Conservation (phyloP, 2,888 invertebrate genomes). For the Actias luna region DNA sequence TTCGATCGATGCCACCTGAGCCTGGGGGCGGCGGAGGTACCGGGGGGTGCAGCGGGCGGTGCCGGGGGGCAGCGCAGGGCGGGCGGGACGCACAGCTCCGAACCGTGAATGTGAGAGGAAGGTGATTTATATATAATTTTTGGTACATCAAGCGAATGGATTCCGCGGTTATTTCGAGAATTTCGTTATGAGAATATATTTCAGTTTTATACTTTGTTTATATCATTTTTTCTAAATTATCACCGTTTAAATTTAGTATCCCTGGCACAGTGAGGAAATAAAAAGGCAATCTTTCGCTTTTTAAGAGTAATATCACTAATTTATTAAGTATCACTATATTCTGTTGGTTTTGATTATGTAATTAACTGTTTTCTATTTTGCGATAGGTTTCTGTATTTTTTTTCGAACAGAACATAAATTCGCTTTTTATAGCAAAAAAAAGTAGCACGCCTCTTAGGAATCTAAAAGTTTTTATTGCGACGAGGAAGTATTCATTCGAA, state of each 20-base stretch:
- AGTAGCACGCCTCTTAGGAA: too few relatives aligned
- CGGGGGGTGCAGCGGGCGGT: conserved; percentile 17
- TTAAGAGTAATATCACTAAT: background rate
- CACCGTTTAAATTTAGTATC: background rate
- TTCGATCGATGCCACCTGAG: conserved; percentile 41
- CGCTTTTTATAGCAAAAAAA: too few relatives aligned
- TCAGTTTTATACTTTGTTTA: background rate
- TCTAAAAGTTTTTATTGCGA: too few relatives aligned
- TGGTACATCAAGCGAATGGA: conserved; percentile 31
- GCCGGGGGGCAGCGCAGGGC: background rate
- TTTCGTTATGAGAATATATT: background rate
- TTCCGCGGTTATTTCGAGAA: conserved; percentile 23
- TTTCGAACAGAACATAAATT: too few relatives aligned
- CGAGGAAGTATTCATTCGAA: too few relatives aligned
- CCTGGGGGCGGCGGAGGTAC: conserved; percentile 18
- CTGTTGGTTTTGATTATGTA: too few relatives aligned
- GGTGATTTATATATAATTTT: conserved; percentile 41
- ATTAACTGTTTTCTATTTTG: too few relatives aligned
- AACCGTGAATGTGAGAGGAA: conserved; percentile 16
- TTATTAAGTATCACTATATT: too few relatives aligned
- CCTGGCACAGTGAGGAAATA: background rate
- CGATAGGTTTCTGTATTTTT: too few relatives aligned
- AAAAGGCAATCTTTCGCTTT: background rate
- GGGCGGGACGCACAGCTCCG: background rate
- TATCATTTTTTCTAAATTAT: background rate